phyloP scores from a whole-genome alignment of 2,888 invertebrate species.

The Andricus quercusramuli region DNA sequence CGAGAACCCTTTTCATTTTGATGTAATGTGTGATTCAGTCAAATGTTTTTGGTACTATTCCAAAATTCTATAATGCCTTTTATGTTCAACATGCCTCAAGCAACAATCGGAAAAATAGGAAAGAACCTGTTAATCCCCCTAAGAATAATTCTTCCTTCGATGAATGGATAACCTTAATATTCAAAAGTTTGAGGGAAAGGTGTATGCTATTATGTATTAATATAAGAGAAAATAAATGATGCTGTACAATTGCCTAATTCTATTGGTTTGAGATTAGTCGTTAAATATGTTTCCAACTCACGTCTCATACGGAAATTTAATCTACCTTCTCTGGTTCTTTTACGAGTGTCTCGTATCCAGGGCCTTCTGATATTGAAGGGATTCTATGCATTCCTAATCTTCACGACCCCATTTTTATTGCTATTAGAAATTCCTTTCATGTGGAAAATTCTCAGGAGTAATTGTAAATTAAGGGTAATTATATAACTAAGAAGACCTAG shows the following conservation, averaged over 20 bases:
- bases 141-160: constrained; percentile 1
- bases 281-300: background rate
- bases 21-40: constrained; percentile 8
- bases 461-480: background rate
- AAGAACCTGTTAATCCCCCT: background rate
- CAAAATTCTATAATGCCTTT: constrained; percentile 2
- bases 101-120: constrained; percentile 2
- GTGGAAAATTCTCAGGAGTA: background rate
- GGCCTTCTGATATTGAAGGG: background rate
- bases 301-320: constrained; percentile 16
- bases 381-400: constrained; percentile 21
- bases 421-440: background rate
- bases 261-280: background rate
- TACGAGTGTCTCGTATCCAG: constrained; percentile 7
- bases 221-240: background rate
- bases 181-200: background rate
- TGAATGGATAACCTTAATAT: background rate
- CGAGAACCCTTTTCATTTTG: background rate
- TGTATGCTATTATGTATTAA: background rate
- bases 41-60: background rate
- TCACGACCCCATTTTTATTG: background rate
- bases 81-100: background rate
- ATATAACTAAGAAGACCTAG: background rate
- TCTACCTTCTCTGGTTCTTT: background rate
- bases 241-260: background rate